phyloP scores from a whole-genome alignment of 2,888 invertebrate genomes.

The Lithodes maja region DNA sequence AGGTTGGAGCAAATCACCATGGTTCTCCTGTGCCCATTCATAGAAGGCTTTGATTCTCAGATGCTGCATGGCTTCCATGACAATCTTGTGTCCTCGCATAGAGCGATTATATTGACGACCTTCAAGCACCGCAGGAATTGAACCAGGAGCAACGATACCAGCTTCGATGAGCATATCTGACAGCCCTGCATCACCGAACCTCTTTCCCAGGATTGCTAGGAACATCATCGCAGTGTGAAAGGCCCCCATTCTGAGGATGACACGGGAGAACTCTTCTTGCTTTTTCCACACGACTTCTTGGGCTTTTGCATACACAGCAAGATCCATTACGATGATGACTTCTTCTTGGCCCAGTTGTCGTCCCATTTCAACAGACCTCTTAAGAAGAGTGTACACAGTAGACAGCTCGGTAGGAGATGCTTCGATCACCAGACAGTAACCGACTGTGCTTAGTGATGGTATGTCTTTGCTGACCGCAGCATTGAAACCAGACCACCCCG shows the following conservation, averaged over 20 bases:
- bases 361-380: constrained; percentile 25
- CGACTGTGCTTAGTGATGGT: constrained; percentile 17
- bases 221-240: constrained; percentile 20
- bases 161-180: constrained; percentile 25
- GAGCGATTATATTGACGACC: constrained; percentile 9
- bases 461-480: constrained; percentile 20
- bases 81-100: constrained; percentile 19
- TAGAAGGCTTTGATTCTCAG: neutral
- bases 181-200: constrained; percentile 25
- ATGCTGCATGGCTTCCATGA: constrained; percentile 14
- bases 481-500: constrained; percentile 21
- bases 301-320: constrained; percentile 22
- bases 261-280: constrained; percentile 17
- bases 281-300: constrained; percentile 25
- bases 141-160: constrained; percentile 21
- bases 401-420: constrained; percentile 22
- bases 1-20: neutral
- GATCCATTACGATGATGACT: constrained; percentile 13
- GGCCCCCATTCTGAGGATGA: constrained; percentile 20
- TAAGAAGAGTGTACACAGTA: constrained; percentile 22
- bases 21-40: neutral
- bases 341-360: constrained; percentile 23
- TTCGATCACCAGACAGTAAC: constrained; percentile 1
- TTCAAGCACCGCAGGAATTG: neutral
- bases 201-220: constrained; percentile 25